These are phyloP conservation scores for Intellagama lesueurii DNA, from an alignment of 2,797 vertebrate species.

Conservation along the genomic window DNA sequence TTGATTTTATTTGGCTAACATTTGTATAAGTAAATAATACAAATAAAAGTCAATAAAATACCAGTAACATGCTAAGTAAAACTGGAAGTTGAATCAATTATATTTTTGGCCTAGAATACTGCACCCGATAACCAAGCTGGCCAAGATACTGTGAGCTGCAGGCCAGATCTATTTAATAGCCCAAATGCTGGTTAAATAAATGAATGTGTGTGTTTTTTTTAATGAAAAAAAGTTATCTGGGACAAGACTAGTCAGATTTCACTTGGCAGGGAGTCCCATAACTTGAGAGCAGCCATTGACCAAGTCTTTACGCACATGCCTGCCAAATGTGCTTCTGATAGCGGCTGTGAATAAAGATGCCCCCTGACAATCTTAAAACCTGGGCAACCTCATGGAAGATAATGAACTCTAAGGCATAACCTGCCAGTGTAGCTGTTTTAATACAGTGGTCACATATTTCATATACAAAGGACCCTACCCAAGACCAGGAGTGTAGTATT, in stretches of 20 bases:
- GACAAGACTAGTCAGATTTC: background rate
- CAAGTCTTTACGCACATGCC: background rate
- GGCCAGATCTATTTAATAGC: background rate
- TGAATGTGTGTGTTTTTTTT: background rate
- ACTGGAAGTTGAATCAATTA: background rate
- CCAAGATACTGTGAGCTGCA: no score
- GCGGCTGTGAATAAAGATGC: background rate
- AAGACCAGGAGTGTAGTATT: background rate
- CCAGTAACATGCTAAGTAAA: background rate
- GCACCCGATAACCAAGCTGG: no score
- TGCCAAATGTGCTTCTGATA: background rate
- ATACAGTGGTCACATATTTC: background rate
- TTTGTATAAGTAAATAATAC: background rate
- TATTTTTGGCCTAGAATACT: background rate
- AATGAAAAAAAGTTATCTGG: background rate
- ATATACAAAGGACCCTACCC: no score
- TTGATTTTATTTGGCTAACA: no score
- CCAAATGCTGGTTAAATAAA: background rate
- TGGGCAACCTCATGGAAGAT: background rate
- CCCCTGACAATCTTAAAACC: background rate
- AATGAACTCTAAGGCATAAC: background rate
- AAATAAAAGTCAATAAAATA: background rate
- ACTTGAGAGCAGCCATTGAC: background rate
- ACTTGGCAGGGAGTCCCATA: background rate
- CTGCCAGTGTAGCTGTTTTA: background rate